Evolutionary conservation across 2,888 invertebrate species (phyloP).

Genomic region (Hesperia comma): DNA sequence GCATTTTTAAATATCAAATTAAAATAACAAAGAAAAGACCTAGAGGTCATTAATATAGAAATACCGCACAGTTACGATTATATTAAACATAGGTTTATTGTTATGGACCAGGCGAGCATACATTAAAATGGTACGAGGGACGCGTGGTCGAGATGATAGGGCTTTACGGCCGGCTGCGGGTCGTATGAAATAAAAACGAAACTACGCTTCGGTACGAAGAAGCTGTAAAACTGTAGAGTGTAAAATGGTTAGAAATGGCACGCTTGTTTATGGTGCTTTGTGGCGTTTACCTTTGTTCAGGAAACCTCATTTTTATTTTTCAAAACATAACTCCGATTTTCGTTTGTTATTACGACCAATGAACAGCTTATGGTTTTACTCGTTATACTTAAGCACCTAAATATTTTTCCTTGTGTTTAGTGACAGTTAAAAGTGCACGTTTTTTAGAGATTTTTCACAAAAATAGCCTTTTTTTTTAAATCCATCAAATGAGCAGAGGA

Average conservation of each 20-base stretch:
- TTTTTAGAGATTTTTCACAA: no score
- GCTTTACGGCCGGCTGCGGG: conserved; percentile 21
- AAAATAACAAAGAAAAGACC: conserved; percentile 15
- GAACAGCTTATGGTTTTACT: no score
- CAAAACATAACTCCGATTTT: no score
- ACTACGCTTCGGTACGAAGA: conserved; percentile 2
- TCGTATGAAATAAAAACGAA: conserved; percentile 28
- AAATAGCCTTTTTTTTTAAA: no score
- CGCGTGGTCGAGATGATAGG: conserved; percentile 22
- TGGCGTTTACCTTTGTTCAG: no score
- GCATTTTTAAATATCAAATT: no score
- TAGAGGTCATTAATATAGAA: conserved; percentile 32
- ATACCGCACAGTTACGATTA: background rate
- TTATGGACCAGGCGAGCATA: conserved; percentile 20
- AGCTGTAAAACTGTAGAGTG: conserved; percentile 11
- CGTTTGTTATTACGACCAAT: no score
- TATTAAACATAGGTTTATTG: conserved; percentile 25
- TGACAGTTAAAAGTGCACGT: no score
- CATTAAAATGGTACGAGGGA: conserved; percentile 31
- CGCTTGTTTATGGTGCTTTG: background rate
- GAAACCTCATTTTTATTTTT: no score
- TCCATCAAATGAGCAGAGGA: no score
- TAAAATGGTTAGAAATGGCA: conserved; percentile 9
- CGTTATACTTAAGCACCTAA: no score
- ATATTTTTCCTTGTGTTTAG: no score